Percentiles rank a stretch among this genome's conserved stretches.
phyloP scores from a whole-genome alignment of 1,140 invertebrate species.

The Periplaneta americana region DNA sequence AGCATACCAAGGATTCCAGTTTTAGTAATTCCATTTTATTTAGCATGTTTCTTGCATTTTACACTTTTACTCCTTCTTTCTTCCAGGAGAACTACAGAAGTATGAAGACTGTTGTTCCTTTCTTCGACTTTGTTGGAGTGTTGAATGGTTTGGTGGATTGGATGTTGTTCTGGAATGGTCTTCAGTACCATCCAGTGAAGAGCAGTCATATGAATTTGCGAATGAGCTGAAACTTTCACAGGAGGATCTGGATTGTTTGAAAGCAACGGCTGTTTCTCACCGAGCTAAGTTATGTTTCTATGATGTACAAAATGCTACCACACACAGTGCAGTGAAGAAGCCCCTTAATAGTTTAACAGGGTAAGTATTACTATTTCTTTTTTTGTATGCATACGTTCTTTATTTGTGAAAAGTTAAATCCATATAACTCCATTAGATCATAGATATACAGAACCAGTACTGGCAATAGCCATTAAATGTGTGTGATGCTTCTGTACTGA shows the following conservation, averaged over 20 bases:
- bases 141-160: conserved; percentile 40
- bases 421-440: too few species aligned
- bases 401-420: neutral
- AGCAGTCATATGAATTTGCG: neutral
- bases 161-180: conserved; percentile 30
- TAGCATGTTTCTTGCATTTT: too few species aligned
- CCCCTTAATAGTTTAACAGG: neutral
- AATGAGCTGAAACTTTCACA: neutral
- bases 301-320: conserved; percentile 54
- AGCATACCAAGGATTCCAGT: too few species aligned
- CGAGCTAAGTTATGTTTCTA: conserved; percentile 43
- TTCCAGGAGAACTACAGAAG: neutral
- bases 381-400: neutral
- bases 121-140: conserved; percentile 46
- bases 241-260: conserved; percentile 38
- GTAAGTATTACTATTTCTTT: neutral
- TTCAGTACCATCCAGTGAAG: conserved; percentile 17
- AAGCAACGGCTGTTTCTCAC: conserved; percentile 40
- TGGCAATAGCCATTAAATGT: too few species aligned
- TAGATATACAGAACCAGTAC: too few species aligned
- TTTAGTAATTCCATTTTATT: too few species aligned
- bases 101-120: conserved; percentile 34
- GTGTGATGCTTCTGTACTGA: too few species aligned
- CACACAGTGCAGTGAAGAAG: conserved; percentile 44
- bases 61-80: neutral